phyloP scores from a whole-genome alignment of 2,113 vertebrate species.

The Megaleporinus macrocephalus region DNA sequence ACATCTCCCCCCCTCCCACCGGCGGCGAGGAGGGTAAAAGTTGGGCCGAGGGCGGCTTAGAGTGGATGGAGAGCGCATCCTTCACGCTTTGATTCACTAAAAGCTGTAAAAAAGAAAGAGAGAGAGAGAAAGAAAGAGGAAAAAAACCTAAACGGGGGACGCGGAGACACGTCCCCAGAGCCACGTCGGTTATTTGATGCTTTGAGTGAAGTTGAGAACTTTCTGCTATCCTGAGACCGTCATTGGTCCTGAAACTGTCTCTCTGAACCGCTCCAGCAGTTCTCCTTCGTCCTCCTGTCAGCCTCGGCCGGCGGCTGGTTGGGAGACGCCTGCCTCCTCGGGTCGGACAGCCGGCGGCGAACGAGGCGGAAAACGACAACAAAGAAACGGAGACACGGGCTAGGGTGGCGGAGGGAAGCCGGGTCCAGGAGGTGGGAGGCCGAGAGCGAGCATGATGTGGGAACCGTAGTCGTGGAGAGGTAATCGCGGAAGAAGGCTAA shows the following conservation, averaged over 20 bases:
- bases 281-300: background rate
- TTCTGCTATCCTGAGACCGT: slow-evolving; percentile 1
- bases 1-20: slow-evolving; percentile 58
- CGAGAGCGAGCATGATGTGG: background rate
- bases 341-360: background rate
- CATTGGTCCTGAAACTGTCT: background rate
- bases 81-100: slow-evolving; percentile 57
- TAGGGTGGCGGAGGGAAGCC: background rate
- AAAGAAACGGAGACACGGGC: background rate
- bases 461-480: background rate
- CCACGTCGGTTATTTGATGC: slow-evolving; percentile 11
- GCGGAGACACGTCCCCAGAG: background rate
- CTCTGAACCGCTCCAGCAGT: background rate
- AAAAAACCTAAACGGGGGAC: no score
- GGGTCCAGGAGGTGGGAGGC: background rate
- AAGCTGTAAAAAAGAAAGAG: slow-evolving; percentile 19
- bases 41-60: slow-evolving; percentile 22
- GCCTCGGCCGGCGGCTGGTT: background rate
- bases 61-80: slow-evolving; percentile 50
- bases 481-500: slow-evolving; percentile 52
- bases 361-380: background rate
- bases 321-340: slow-evolving; percentile 13
- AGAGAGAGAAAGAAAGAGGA: background rate
- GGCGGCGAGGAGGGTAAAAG: slow-evolving; percentile 33
- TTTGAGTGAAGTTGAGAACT: background rate